Base-by-base conservation (phyloP, 2,797 vertebrate species). In the Hippocampus kuda region DNA sequence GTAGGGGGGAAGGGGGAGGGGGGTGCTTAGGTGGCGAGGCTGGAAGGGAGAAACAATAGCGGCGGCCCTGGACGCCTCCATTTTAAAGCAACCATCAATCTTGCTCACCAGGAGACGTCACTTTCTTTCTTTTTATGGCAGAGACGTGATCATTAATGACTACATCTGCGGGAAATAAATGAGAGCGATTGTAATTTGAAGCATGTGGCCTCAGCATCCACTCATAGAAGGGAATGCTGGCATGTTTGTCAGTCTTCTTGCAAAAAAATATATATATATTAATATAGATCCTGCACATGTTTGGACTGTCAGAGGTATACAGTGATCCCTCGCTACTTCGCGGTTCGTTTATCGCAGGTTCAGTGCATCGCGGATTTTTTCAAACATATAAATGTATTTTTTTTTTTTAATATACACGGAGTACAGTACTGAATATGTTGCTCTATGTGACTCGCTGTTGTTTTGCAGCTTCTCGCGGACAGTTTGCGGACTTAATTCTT, bases 31-130 rank as follows among this genome's bases (percentile, higher is more conserved):
- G 84, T 84, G 79, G 83, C 74, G 72, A 76, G 73, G 74, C 79
- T 76, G 82, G 79, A 79, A 73, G 66, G 72, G 75, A 85, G 77
- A 86, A 92, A 93, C 92, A 93, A 91, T 88, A 88, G 92, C 81
- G 90, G 77, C 83, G 79, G 87, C 86, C 84, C 79, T 89, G 89
- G 87, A 90, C 89, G 85, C 90, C 87, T 88, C 81, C 79, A 74
- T 65, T 87, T 91, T 93, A 92, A 87, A 92, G 89, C 83, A 77
- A 83, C 90, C 90, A 91, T 92, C 91, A 89, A 93, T 91, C 91
- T 91, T 82, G 87, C 91, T 90, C 89, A 90, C 79, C 80, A 79
- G 81, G 86, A 87, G 84, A 84, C 77, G 84, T 88, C 84, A 76
- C 68, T 81, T 74, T 75, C 74, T 82, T 84, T 76, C 68, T 78